Conservation (phyloP, 2,113 vertebrate genomes). For the Pygathrix nemaeus region DNA sequence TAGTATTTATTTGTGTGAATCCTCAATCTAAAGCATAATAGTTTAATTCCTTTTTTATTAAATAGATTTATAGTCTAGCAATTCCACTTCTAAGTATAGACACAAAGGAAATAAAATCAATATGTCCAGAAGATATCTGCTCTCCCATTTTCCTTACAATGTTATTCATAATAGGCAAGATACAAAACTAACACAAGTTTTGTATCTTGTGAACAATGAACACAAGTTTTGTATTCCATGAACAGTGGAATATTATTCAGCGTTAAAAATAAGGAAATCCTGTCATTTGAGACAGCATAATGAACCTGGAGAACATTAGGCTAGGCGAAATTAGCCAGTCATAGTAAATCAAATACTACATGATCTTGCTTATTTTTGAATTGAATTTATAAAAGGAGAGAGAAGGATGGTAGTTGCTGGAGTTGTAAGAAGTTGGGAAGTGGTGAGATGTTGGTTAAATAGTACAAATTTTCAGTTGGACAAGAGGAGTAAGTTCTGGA, state of each 20-base stretch:
- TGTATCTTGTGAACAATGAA: too few relatives aligned
- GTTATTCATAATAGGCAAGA: not conserved
- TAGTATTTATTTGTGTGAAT: not conserved
- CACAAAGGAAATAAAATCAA: not conserved
- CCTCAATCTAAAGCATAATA: not conserved
- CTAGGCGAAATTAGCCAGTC: not conserved
- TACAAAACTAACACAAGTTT: not conserved
- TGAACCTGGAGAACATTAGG: not conserved
- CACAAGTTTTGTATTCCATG: too few relatives aligned
- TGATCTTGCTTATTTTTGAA: not conserved
- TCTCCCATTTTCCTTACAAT: not conserved
- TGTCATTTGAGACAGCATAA: not conserved
- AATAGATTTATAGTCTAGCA: not conserved
- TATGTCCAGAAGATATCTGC: not conserved
- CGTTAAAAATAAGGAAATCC: not conserved
- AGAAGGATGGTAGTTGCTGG: not conserved
- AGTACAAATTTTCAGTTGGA: not conserved
- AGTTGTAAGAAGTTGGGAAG: too few relatives aligned
- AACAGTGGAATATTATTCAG: not conserved
- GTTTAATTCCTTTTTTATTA: not conserved
- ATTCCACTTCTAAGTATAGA: not conserved
- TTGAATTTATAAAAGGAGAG: too few relatives aligned
- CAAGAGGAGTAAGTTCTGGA: not conserved
- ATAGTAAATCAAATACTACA: not conserved
- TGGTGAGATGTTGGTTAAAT: not conserved